A percentile compares a stretch with the other conserved stretches of the same genome.
These are phyloP conservation scores for Phortica magna DNA, from an alignment of 2,888 invertebrate species.

Conservation along the genomic window DNA sequence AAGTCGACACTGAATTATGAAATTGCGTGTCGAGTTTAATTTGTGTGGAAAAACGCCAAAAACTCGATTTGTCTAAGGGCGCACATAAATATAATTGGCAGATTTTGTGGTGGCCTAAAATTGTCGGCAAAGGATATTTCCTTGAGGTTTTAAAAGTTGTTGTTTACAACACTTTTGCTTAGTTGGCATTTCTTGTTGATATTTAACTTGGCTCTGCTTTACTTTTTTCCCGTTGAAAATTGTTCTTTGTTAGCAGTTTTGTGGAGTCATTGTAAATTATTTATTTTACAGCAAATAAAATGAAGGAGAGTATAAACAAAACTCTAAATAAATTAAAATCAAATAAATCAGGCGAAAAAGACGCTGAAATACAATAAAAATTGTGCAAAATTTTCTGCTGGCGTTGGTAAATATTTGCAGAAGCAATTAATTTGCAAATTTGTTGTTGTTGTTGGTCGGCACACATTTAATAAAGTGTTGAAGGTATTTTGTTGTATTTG, in stretches of 20 bases:
- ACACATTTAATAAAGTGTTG: too few relatives aligned
- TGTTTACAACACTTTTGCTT: too few relatives aligned
- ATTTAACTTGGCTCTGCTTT: background rate
- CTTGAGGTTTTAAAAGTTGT: too few relatives aligned
- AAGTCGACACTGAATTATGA: background rate
- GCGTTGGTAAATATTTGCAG: conserved; percentile 14
- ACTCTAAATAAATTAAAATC: conserved; percentile 19
- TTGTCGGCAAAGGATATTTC: too few relatives aligned
- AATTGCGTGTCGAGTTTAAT: background rate
- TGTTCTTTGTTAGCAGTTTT: background rate
- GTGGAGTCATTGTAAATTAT: background rate
- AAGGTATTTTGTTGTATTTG: too few relatives aligned
- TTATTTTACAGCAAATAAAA: background rate
- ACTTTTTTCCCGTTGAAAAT: background rate
- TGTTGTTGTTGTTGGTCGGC: background rate
- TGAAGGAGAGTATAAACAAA: conserved; percentile 12
- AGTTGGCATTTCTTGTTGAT: background rate
- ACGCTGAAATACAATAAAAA: background rate
- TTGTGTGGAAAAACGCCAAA: background rate
- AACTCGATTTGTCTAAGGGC: background rate
- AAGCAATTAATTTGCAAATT: conserved; percentile 13
- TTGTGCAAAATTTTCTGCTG: background rate
- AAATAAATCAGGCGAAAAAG: conserved; percentile 12
- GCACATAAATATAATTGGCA: background rate
- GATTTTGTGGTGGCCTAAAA: background rate